Conservation (phyloP, 2,113 vertebrate species). For the Cepphus grylle region DNA sequence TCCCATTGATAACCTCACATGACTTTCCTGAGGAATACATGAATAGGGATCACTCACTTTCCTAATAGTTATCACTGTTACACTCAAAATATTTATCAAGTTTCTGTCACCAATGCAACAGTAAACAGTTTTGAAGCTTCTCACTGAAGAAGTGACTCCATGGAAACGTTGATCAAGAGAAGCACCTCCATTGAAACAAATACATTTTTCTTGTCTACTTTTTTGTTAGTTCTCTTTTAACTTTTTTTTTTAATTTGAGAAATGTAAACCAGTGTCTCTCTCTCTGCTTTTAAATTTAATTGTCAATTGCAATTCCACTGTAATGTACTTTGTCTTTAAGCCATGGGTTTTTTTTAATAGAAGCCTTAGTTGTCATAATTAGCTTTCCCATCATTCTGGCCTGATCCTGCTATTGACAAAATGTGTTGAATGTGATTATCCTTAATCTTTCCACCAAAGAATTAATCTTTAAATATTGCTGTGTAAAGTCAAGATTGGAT, state of each 20-base stretch:
- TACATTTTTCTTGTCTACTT: background rate
- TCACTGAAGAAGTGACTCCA: background rate
- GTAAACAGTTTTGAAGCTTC: background rate
- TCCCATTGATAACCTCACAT: background rate
- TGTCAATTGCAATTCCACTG: background rate
- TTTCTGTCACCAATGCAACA: background rate
- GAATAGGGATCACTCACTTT: background rate
- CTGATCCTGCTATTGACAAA: background rate
- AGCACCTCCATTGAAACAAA: background rate
- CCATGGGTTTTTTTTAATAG: background rate
- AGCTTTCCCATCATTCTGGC: background rate
- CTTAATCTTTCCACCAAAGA: background rate
- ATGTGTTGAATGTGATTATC: background rate
- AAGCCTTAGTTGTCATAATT: background rate
- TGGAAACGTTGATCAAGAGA: background rate
- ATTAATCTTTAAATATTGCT: background rate
- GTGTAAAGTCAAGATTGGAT: background rate
- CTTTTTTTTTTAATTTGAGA: background rate
- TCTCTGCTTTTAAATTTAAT: background rate
- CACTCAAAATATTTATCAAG: background rate
- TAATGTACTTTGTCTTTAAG: background rate
- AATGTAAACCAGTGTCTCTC: background rate
- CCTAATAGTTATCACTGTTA: background rate
- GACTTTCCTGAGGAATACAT: background rate
- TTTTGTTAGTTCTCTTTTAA: background rate